Conservation (phyloP, 2,888 invertebrate species). For the Trachelus troglodyta region DNA sequence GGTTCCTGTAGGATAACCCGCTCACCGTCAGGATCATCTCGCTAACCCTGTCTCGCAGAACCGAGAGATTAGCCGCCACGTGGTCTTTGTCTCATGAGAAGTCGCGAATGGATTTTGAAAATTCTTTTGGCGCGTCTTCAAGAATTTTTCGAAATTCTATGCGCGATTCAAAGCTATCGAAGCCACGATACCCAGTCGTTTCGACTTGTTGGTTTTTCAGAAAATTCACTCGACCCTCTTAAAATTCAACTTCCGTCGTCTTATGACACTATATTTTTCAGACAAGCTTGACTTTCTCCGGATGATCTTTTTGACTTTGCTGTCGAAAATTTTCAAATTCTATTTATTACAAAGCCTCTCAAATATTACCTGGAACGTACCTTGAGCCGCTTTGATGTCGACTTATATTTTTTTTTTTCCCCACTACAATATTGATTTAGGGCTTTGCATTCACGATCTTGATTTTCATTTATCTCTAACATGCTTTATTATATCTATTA, state of each 20-base stretch:
- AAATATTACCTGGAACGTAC: neutral
- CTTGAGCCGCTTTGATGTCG: neutral
- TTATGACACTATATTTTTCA: constrained; percentile 15
- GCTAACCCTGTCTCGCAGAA: neutral
- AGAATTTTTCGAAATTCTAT: neutral
- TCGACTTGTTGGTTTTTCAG: neutral
- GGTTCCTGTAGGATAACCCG: constrained; percentile 33
- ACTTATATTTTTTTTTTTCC: neutral
- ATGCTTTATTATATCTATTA: neutral
- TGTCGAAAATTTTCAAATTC: neutral
- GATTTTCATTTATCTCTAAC: no score
- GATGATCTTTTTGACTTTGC: constrained; percentile 32
- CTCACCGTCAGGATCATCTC: constrained; percentile 13
- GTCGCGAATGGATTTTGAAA: neutral
- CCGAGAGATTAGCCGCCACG: constrained; percentile 19
- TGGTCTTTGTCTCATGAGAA: constrained; percentile 18
- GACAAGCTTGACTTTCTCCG: neutral
- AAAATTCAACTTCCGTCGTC: constrained; percentile 16
- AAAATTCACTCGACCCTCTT: neutral
- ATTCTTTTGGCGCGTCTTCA: neutral
- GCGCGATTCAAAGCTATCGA: neutral
- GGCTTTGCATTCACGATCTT: no score
- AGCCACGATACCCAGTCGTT: neutral
- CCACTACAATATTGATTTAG: no score
- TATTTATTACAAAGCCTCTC: neutral